phyloP scores from a whole-genome alignment of 2,113 vertebrate genomes.

The Stictonetta naevosa region DNA sequence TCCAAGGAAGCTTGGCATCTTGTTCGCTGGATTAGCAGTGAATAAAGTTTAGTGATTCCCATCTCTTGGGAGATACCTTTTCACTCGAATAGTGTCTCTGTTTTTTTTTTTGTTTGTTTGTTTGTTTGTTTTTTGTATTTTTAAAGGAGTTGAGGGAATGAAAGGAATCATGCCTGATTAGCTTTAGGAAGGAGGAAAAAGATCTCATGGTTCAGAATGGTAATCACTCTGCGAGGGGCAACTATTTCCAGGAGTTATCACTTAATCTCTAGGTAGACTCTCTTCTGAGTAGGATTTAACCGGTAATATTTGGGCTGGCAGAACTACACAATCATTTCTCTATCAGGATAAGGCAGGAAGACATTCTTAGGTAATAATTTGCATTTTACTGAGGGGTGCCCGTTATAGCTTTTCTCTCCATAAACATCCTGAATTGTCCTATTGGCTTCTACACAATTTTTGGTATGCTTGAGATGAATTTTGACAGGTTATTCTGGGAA shows the following conservation, averaged over 20 bases:
- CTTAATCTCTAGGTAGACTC: neutral
- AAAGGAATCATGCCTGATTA: conserved; percentile 13
- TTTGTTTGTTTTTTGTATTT: too few relatives aligned
- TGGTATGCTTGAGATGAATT: neutral
- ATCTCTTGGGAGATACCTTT: neutral
- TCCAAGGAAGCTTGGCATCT: neutral
- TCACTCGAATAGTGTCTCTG: neutral
- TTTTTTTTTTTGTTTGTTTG: too few relatives aligned
- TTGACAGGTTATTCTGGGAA: neutral
- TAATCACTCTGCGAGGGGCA: neutral
- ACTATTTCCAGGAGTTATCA: conserved; percentile 18
- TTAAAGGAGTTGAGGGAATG: neutral
- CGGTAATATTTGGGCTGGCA: neutral
- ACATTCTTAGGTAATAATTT: neutral
- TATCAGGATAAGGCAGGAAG: neutral
- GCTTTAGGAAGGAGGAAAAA: neutral
- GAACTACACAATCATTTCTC: neutral
- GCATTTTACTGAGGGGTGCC: neutral
- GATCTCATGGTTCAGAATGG: neutral
- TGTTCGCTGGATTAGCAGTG: neutral
- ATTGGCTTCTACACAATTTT: neutral
- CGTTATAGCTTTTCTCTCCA: neutral
- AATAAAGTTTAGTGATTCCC: neutral
- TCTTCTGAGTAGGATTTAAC: neutral
- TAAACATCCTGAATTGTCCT: neutral